Evolutionary conservation across 2,113 vertebrate genomes (phyloP), one percentile per base, ranked within the genome.

Genomic region (Macrotis lagotis): DNA sequence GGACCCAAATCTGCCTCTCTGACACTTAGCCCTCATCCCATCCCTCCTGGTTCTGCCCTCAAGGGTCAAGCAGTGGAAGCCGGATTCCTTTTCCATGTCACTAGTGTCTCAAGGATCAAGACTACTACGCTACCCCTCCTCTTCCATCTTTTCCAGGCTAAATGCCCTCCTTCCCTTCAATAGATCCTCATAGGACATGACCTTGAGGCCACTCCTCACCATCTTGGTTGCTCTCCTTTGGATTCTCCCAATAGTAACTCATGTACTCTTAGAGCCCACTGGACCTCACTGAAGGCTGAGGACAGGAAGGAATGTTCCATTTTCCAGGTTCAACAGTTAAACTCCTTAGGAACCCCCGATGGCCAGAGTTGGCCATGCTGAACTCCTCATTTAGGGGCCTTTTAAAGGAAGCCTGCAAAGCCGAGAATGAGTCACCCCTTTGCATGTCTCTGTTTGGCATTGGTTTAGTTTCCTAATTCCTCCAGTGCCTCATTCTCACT

Each of bases 241-340:
- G 37, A 7, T 3, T 0, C 16, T 0, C 66, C 16, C n/a, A 3
- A 14, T 22, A 22, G 37, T 1, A 14, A 12, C 24, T 28, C 53
- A 11, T 2, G n/a, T n/a, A n/a, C 53, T 59, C 0, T 11, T 10
- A n/a, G 59, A 37, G 59, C 31, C 55, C 59, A 74, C 37, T 19
- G 37, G 66, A 44, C 37, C 31, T 16, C 2, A 22, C 37, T n/a
- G 66, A n/a, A 74, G 1, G n/a, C 37, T 22, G 37, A 74, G 37
- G 16, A n/a, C 37, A 22, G 5, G 14, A 44, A 74, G 16, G 31
- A 66, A 19, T 0, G 2, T 19, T 19, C 66, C 28, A 0, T 2
- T 59, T 59, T 3, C 14, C 55, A 66, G 31, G 59, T 66, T 66
- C 31, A 14, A 66, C 59, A 44, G 66, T 44, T 74, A 44, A 74